phyloP scores from a whole-genome alignment of 2,888 invertebrate species.

The Tenthredo livida region DNA sequence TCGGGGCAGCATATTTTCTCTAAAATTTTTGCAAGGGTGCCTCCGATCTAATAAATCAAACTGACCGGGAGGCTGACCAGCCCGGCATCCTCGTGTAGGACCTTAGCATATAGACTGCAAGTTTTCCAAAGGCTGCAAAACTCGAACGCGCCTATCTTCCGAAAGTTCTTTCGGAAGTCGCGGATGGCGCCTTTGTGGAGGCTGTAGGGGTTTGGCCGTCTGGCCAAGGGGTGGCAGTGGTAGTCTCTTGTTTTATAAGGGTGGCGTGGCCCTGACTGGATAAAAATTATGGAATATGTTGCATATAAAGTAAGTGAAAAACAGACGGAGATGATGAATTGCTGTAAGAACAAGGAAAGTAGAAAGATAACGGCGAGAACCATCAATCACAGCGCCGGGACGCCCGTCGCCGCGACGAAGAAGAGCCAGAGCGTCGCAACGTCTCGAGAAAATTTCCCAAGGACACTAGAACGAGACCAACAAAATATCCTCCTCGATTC shows the following conservation, averaged over 20 bases:
- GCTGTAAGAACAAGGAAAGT: slow-evolving; percentile 70
- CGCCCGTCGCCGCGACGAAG: slow-evolving; percentile 62
- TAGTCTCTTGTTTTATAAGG: slow-evolving; percentile 54
- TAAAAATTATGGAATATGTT: slow-evolving; percentile 78
- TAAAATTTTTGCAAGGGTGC: slow-evolving; percentile 70
- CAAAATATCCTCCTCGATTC: neutral
- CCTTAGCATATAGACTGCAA: slow-evolving; percentile 73
- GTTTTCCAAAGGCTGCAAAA: slow-evolving; percentile 56
- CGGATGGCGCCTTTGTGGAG: slow-evolving; percentile 45
- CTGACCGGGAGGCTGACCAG: slow-evolving; percentile 67
- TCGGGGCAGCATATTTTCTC: slow-evolving; percentile 74
- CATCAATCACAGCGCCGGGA: slow-evolving; percentile 72
- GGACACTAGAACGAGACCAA: neutral
- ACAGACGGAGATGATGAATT: slow-evolving; percentile 78
- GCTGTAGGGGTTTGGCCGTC: slow-evolving; percentile 18
- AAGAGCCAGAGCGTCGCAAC: neutral
- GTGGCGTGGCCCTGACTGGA: slow-evolving; percentile 71
- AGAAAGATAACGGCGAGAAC: slow-evolving; percentile 76
- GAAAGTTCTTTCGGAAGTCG: slow-evolving; percentile 39
- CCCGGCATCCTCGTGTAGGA: slow-evolving; percentile 12
- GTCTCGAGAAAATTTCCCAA: neutral
- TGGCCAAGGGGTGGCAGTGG: slow-evolving; percentile 30
- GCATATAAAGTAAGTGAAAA: slow-evolving; percentile 78
- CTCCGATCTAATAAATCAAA: slow-evolving; percentile 76
- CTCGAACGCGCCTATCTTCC: slow-evolving; percentile 42